phyloP scores from a whole-genome alignment of 2,113 vertebrate genomes.

The Phalacrocorax carbo region DNA sequence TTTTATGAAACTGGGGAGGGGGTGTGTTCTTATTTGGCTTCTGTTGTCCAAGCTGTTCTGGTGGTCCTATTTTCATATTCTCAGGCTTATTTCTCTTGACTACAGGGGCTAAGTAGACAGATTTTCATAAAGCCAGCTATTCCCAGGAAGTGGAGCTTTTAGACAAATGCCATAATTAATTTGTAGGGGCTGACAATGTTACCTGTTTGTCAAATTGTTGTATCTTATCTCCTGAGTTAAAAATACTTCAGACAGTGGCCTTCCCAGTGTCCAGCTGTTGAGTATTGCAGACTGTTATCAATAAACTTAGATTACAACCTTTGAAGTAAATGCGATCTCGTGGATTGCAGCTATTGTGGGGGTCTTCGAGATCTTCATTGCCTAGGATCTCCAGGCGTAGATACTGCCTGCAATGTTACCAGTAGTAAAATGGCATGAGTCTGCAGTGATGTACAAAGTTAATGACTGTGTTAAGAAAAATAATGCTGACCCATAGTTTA shows the following conservation, averaged over 20 bases:
- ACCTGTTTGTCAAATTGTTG: neutral
- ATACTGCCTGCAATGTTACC: neutral
- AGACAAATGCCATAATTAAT: slow-evolving; percentile 35
- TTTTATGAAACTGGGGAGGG: neutral
- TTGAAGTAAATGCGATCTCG: neutral
- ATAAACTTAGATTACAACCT: neutral
- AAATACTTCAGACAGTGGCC: neutral
- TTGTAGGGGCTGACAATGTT: neutral
- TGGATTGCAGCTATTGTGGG: neutral
- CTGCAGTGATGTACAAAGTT: neutral
- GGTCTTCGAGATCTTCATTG: neutral
- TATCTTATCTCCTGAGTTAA: neutral
- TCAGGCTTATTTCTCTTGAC: neutral
- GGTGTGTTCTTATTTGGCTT: neutral
- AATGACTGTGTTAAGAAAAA: neutral
- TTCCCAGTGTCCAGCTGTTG: neutral
- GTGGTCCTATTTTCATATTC: neutral
- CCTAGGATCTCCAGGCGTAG: neutral
- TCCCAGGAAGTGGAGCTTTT: neutral
- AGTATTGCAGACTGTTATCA: neutral
- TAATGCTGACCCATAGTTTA: neutral
- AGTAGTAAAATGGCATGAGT: neutral
- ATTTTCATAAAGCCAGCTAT: neutral
- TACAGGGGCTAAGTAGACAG: neutral
- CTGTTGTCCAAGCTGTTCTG: neutral